Percentiles rank a stretch among this genome's conserved stretches.
Evolutionary conservation across 1,140 invertebrate genomes (phyloP).

Genomic region (Calycopis cecrops): DNA sequence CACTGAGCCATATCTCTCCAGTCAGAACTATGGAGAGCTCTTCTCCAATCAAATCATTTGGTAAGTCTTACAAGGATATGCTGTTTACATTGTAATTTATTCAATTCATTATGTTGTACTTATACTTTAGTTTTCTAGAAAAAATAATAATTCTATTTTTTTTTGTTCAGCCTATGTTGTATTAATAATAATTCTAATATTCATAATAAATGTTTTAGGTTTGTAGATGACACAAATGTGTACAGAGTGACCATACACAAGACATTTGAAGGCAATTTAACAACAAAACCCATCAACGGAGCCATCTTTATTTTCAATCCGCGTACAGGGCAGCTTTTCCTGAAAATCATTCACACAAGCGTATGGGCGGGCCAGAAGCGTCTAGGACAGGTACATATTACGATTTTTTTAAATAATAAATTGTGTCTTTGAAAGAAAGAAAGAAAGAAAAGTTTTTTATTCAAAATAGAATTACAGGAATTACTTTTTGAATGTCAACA

Average conservation of each 20-base stretch:
- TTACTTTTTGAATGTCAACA: too few relatives aligned
- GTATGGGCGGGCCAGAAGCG: constrained; percentile 99
- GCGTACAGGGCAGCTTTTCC: constrained; percentile 98
- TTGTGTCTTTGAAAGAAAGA: too few relatives aligned
- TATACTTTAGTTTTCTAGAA: too few relatives aligned
- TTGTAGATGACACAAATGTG: constrained; percentile 99
- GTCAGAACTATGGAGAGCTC: constrained; percentile 99
- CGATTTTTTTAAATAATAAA: too few relatives aligned
- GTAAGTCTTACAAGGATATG: constrained; percentile 76
- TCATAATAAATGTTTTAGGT: constrained; percentile 76
- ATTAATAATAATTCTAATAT: too few relatives aligned
- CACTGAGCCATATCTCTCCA: constrained; percentile 98
- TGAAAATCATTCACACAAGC: constrained; percentile 99
- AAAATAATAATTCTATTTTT: too few relatives aligned
- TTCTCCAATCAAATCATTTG: constrained; percentile 99
- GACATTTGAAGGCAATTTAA: constrained; percentile 99
- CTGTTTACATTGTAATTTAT: too few relatives aligned
- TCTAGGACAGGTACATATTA: constrained; percentile 81
- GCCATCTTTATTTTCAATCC: constrained; percentile 99
- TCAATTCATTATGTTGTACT: too few relatives aligned
- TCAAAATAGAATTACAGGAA: too few relatives aligned
- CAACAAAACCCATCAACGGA: constrained; percentile 99
- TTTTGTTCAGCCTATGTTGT: too few relatives aligned
- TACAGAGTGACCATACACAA: constrained; percentile 99
- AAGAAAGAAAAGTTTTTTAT: too few relatives aligned